Conservation (phyloP, 2,888 invertebrate species). For the Lacanobia wlatinum region DNA sequence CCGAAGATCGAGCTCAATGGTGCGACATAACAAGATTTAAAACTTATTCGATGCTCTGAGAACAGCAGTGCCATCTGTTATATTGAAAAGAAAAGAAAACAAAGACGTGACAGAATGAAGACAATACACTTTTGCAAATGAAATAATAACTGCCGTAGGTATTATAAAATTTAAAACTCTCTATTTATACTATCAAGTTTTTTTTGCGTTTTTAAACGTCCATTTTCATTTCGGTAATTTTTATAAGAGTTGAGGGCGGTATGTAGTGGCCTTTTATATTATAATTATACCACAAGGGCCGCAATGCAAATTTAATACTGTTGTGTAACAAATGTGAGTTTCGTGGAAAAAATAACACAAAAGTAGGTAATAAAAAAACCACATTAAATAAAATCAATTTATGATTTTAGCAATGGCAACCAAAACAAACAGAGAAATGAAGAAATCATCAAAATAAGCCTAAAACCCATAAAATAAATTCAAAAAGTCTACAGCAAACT, state of each 20-base stretch:
- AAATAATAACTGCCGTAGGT: not conserved
- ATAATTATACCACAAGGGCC: no score
- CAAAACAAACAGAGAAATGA: constrained; percentile 8
- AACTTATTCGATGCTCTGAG: constrained; percentile 36
- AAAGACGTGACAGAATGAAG: not conserved
- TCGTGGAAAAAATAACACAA: no score
- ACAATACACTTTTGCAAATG: not conserved
- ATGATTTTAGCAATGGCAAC: not conserved
- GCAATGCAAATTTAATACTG: no score
- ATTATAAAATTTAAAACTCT: no score
- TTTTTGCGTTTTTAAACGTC: no score
- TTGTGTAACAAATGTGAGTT: no score
- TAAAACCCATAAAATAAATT: constrained; percentile 13
- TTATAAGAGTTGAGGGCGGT: no score
- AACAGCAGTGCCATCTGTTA: constrained; percentile 29
- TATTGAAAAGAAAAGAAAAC: constrained; percentile 10
- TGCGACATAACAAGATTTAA: constrained; percentile 44
- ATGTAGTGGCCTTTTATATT: no score
- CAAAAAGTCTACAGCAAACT: constrained; percentile 15
- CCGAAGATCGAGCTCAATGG: constrained; percentile 36
- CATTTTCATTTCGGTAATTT: no score
- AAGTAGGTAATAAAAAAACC: not conserved
- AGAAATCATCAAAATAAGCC: constrained; percentile 13
- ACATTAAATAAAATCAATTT: no score
- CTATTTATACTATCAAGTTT: no score